A percentile compares a stretch with the other conserved stretches of the same genome.
These are phyloP conservation scores for Neuroterus valhalla DNA, from an alignment of 1,140 invertebrate genomes.

Conservation along the genomic window DNA sequence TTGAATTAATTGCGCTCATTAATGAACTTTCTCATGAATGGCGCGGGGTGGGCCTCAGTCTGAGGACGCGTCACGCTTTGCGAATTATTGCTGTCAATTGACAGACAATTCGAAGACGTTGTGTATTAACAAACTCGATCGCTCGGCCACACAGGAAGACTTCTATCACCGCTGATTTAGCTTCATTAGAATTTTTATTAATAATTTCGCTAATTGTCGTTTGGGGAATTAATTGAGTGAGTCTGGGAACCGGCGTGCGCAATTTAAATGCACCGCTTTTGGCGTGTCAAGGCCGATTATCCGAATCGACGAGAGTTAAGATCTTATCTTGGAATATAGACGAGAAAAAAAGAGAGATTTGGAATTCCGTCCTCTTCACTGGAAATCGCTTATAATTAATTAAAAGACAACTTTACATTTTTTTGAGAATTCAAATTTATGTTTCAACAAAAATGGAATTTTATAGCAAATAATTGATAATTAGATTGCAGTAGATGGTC, in stretches of 20 bases:
- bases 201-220: constrained; percentile 69
- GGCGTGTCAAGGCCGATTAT: constrained; percentile 28
- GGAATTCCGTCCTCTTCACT: constrained; percentile 22
- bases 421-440: constrained; percentile 2
- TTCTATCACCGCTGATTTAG: constrained; percentile 71
- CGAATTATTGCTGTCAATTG: constrained; percentile 65
- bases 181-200: constrained; percentile 71
- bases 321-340: constrained; percentile 15
- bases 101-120: constrained; percentile 64
- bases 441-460: not conserved
- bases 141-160: constrained; percentile 69
- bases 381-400: constrained; percentile 27
- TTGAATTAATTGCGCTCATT: constrained; percentile 31
- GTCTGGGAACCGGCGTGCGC: constrained; percentile 56
- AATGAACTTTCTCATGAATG: constrained; percentile 28
- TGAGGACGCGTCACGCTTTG: not conserved
- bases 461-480: too few relatives aligned
- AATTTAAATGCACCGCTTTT: constrained; percentile 29
- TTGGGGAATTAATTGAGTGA: constrained; percentile 65
- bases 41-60: constrained; percentile 5
- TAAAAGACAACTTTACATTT: constrained; percentile 9
- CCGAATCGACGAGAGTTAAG: constrained; percentile 24
- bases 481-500: too few relatives aligned
- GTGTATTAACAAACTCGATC: constrained; percentile 54
- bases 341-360: constrained; percentile 18